These are phyloP conservation scores for Enteromius anoplus DNA, from an alignment of 2,797 vertebrate species.

Conservation along the genomic window DNA sequence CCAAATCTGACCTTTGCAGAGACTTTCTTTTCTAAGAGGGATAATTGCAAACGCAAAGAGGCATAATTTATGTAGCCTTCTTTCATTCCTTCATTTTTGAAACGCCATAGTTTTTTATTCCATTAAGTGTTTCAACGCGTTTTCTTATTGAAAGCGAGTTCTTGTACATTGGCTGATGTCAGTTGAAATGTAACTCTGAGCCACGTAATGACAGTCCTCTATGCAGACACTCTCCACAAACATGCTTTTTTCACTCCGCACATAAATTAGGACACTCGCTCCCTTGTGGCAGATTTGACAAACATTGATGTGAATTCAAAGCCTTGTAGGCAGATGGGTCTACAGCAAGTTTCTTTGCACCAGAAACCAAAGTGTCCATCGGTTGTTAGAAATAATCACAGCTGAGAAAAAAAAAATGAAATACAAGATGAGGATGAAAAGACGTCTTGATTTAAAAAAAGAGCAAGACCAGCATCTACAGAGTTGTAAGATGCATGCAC, in stretches of 20 bases:
- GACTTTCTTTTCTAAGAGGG: conserved; percentile 33
- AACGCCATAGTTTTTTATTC: background rate
- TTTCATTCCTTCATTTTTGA: conserved; percentile 13
- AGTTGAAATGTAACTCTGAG: conserved; percentile 25
- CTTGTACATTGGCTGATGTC: conserved; percentile 24
- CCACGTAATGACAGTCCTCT: conserved; percentile 29
- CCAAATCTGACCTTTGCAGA: conserved; percentile 68
- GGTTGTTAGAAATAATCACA: conserved; percentile 22
- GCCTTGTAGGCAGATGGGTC: conserved; percentile 37
- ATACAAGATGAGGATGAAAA: conserved; percentile 14
- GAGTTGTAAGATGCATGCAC: background rate
- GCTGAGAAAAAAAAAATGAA: background rate
- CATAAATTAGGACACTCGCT: conserved; percentile 40
- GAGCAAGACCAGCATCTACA: background rate
- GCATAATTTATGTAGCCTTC: conserved; percentile 30
- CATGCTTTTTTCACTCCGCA: conserved; percentile 21
- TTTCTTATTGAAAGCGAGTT: conserved; percentile 9
- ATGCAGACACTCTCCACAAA: conserved; percentile 11
- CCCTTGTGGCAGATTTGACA: conserved; percentile 42
- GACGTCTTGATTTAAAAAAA: conserved; percentile 10
- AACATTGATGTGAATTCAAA: conserved; percentile 41
- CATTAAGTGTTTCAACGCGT: conserved; percentile 16
- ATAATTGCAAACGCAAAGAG: conserved; percentile 25
- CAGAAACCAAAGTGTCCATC: conserved; percentile 36
- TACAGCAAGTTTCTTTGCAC: conserved; percentile 26